Evolutionary conservation across 2,888 invertebrate species (phyloP).

Genomic region (Melipona bicolor): DNA sequence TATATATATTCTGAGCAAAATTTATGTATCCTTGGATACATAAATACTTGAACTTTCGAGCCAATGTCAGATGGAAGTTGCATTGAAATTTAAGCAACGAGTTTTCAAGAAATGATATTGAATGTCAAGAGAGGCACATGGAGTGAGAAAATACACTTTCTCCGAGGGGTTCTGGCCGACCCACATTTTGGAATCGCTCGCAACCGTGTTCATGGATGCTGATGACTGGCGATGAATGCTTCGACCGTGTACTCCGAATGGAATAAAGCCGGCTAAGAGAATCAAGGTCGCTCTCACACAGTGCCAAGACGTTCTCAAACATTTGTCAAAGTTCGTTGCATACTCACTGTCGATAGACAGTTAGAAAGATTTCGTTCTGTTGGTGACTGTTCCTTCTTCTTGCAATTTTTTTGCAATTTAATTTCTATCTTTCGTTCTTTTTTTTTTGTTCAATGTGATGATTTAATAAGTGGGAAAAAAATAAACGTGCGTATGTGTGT

Average conservation of each 20-base stretch:
- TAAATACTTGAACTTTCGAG: conserved; percentile 6
- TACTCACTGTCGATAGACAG: background rate
- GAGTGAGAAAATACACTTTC: conserved; percentile 79
- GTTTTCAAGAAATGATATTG: conserved; percentile 64
- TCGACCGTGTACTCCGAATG: conserved; percentile 19
- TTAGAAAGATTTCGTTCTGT: background rate
- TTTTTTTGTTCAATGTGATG: background rate
- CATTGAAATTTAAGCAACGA: conserved; percentile 23
- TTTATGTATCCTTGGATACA: background rate
- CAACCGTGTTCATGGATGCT: conserved; percentile 73
- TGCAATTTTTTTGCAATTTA: background rate
- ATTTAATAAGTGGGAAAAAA: background rate
- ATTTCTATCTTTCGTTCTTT: no score
- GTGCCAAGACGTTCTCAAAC: conserved; percentile 2
- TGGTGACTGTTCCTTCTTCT: background rate
- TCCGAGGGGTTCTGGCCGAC: conserved; percentile 77
- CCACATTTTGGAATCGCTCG: conserved; percentile 80
- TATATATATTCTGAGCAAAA: background rate
- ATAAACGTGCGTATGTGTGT: background rate
- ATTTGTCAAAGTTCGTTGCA: conserved; percentile 19
- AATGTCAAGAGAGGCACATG: conserved; percentile 60
- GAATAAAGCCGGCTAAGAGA: conserved; percentile 63
- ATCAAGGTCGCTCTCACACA: conserved; percentile 82
- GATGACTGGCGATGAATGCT: conserved; percentile 63
- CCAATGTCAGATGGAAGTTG: conserved; percentile 8